Evolutionary conservation across 2,113 vertebrate species (phyloP), one percentile per base, ranked within the genome.

Genomic region (Onychorhynchus coronatus): DNA sequence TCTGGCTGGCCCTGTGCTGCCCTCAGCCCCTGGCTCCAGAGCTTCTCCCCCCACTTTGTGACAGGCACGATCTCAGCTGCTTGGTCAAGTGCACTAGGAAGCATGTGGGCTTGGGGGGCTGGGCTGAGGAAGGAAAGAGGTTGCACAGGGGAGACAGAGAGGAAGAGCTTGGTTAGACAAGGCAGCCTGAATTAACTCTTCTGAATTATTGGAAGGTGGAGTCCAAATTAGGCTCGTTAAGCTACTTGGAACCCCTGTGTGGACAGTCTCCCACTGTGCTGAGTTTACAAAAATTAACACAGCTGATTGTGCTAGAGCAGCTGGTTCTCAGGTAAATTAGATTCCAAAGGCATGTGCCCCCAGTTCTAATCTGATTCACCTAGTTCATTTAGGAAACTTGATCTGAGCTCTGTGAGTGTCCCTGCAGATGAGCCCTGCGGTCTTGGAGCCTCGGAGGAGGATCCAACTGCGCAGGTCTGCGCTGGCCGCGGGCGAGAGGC

Each of bases 1-100:
- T 87, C 68, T 80, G 89, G 42, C 63, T 85, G 91, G 93, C 89
- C 96, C 95, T 70, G 92, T 65, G 93, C 96, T 96, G 95, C 79
- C 76, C 91, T 85, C 76, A 56, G 65, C 87, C 82, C 62, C 71
- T 8, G 66, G 77, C 76, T 93, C 71, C 92, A 89, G 88, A 84
- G 91, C 76, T 90, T 85, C 44, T 89, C 37, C 56, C 8, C 74
- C 17, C 56, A 33, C 71, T 22, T 16, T 47, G 88, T 71, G 46
- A 68, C 71, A 81, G 84, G 80, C 81, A 78, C 86, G 27, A 10
- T 55, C 72, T 73, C 14, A 4, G 79, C 76, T 31, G 35, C 78
- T 59, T 56, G 8, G 19, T 21, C 20, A 3, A 25, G 39, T 24
- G 65, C 52, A 20, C 20, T 13, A 39, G 52, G 49, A 35, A 85